phyloP scores from a whole-genome alignment of 2,797 vertebrate genomes.

The Onychomys torridus region DNA sequence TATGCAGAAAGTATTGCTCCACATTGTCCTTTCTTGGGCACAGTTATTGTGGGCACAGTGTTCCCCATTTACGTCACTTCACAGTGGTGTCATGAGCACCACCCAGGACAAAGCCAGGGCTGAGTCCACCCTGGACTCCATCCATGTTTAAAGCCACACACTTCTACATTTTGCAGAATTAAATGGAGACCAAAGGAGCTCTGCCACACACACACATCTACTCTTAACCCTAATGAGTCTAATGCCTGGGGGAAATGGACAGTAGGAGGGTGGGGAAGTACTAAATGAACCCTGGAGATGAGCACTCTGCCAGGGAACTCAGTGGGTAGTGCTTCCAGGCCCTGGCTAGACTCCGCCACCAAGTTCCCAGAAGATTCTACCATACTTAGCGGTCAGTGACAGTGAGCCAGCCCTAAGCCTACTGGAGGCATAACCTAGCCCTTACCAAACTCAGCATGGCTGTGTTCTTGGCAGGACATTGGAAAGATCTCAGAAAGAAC shows the following conservation, averaged over 20 bases:
- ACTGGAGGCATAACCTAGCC: no score
- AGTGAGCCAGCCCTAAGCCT: background rate
- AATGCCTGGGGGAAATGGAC: fast-evolving
- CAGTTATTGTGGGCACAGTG: no score
- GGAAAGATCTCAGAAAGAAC: background rate
- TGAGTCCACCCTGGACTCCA: background rate
- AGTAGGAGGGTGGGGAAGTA: background rate
- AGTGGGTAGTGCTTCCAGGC: background rate
- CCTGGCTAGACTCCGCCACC: background rate
- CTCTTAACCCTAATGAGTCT: background rate
- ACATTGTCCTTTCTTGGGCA: background rate
- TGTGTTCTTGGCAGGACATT: background rate
- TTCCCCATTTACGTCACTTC: fast-evolving
- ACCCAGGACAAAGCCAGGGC: background rate
- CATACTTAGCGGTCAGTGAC: background rate
- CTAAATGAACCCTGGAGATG: fast-evolving
- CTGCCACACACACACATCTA: background rate
- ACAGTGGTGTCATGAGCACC: background rate
- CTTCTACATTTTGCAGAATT: background rate
- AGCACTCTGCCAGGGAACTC: fast-evolving
- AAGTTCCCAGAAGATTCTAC: background rate
- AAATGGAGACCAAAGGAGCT: background rate
- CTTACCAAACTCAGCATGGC: no score
- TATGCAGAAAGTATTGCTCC: fast-evolving
- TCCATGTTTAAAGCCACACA: fast-evolving